Base-by-base conservation (phyloP, 2,113 vertebrate genomes). In the Sebastes schlegelii region DNA sequence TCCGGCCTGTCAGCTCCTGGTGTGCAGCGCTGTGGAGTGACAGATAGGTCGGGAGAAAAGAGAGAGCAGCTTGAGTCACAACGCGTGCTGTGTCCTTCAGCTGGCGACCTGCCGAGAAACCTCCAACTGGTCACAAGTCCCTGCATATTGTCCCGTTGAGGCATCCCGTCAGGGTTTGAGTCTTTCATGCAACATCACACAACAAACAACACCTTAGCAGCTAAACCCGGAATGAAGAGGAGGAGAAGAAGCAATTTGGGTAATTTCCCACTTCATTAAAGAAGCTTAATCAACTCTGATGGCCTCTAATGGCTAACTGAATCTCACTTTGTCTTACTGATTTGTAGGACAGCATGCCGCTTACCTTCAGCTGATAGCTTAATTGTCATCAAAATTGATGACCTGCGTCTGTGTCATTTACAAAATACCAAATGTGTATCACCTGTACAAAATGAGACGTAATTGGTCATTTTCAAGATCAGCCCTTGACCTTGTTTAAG, bases 51-150 rank as follows among this genome's bases (percentile, higher is more conserved):
- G 14, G 62, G 60, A 69, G 63, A 79, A 70, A 90, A 85, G 74
- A 72, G 51, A 52, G 43, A 79, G 74, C 80, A 86, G 88, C 89
- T 92, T 90, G 89, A 85, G 48, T 80, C 75, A 61, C 85, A 80
- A 52, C 74, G 62, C 48, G 23, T 2, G 49, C 68, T 64, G 85
- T 88, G 91, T 84, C 82, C 72, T 80, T 78, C 74, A 85, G 89
- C 84, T 65, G 84, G 71, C 40, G 21, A 69, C 92, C 89, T 77
- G 86, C 74, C 65, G 88, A 76, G 86, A 86, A 73, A 66, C 23
- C 72, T 51, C 77, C 80, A 62, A 70, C 72, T 54, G 75, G 80
- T 85, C 84, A 80, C 86, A 61, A 74, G 80, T 60, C 23, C 3
- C 68, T 66, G 82, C 78, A 84, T 85, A 66, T 79, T 80, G 68